phyloP scores from a whole-genome alignment of 2,888 invertebrate species.

The Cryptus viduatorius region DNA sequence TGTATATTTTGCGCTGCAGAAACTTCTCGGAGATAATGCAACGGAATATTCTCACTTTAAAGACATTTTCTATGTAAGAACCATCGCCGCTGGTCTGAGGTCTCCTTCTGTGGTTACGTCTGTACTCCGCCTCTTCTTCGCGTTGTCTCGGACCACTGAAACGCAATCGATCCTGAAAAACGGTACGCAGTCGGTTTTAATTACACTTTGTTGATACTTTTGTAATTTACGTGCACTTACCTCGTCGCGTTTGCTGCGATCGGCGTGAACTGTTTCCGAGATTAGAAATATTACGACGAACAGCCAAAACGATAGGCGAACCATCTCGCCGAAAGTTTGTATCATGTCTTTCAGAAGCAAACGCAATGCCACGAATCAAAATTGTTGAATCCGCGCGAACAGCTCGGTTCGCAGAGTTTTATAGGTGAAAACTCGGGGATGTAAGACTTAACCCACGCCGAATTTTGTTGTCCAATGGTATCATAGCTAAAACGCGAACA shows the following conservation, averaged over 20 bases:
- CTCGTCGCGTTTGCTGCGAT: constrained; percentile 59
- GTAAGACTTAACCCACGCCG: constrained; percentile 64
- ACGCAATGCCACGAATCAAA: constrained; percentile 32
- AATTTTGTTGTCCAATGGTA: constrained; percentile 66
- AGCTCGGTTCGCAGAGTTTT: constrained; percentile 46
- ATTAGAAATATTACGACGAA: constrained; percentile 14
- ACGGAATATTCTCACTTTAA: constrained; percentile 59
- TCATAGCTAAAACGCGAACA: constrained; percentile 47
- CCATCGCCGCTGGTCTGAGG: constrained; percentile 20
- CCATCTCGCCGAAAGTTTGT: constrained; percentile 31
- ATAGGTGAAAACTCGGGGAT: constrained; percentile 47
- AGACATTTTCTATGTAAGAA: constrained; percentile 55
- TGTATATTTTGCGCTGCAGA: neutral
- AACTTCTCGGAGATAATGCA: neutral
- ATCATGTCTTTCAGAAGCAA: neutral
- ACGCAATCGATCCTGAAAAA: constrained; percentile 47
- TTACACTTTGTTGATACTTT: neutral
- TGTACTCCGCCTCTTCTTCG: constrained; percentile 38
- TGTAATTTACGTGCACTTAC: constrained; percentile 59
- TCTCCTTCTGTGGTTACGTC: constrained; percentile 32
- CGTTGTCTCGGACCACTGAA: constrained; percentile 52
- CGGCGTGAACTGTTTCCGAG: constrained; percentile 40
- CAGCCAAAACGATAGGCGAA: constrained; percentile 1
- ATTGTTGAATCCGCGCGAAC: constrained; percentile 42
- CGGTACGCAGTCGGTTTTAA: neutral